These are phyloP conservation scores for Thinocorus orbignyianus DNA, from an alignment of 2,113 vertebrate genomes.

Conservation along the genomic window DNA sequence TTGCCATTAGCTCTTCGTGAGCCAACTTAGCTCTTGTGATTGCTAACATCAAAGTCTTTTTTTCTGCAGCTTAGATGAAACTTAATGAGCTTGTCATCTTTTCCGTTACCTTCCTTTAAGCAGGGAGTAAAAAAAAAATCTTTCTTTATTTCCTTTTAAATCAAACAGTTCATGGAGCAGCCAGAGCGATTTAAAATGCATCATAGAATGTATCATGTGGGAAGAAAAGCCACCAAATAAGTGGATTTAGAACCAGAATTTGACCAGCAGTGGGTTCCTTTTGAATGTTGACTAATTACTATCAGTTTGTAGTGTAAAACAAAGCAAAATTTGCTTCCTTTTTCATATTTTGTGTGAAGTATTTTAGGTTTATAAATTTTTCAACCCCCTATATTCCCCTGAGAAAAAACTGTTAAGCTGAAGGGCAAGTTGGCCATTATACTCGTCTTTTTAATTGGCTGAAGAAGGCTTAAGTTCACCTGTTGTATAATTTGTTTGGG, in stretches of 20 bases:
- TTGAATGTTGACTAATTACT: not conserved
- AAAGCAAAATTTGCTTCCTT: not conserved
- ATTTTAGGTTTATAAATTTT: not conserved
- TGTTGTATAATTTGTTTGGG: not conserved
- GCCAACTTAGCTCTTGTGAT: not conserved
- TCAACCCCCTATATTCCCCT: not conserved
- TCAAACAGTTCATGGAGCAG: not conserved
- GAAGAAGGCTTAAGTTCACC: slow-evolving; percentile 1
- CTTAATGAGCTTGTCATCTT: not conserved
- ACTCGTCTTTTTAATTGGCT: not conserved
- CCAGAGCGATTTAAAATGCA: not conserved
- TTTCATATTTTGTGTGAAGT: not conserved
- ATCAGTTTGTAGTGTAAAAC: not conserved
- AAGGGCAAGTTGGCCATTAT: not conserved
- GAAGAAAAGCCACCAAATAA: not conserved
- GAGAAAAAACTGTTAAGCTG: not conserved
- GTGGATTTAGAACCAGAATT: not conserved
- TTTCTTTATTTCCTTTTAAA: not conserved
- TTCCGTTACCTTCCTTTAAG: not conserved
- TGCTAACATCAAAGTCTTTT: not conserved
- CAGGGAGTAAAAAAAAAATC: not conserved
- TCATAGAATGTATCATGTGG: not conserved
- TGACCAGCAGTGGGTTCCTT: not conserved
- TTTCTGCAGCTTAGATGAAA: not conserved
- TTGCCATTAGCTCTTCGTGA: not conserved